Base-by-base conservation (phyloP, 2,888 invertebrate species). In the Gandaritis pyraliata region DNA sequence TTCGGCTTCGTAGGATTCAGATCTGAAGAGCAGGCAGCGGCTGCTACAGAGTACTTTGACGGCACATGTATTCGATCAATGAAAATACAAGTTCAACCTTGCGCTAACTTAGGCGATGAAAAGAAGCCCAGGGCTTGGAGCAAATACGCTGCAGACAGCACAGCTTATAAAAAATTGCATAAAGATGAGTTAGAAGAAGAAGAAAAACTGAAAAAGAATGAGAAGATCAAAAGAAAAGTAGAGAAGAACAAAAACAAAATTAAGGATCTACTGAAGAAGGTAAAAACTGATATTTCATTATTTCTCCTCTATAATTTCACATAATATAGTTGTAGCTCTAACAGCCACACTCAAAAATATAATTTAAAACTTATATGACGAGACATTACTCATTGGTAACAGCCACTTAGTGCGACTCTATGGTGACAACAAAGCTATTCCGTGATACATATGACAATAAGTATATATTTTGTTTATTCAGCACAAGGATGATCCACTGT, bases 1-100 rank as follows among this genome's bases (percentile, higher is more conserved):
- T 99, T 99, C 89, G 98, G 96, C 4, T 99, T 99, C 81, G 92
- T 99, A 72, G 99, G 99, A 7, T 99, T 95, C 84, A 95, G 96
- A 78, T 94, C 93, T 18, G 96, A 96, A 65, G 94, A 95, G 50
- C 96, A 97, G 78, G 98, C 98, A 0, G 79, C 94, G 50, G 93
- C 92, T 36, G 99, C 99, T 0, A 92, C 95, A 36, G 92, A 95
- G 15, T 95, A 95, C 78, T 97, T 98, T 71, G 93, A 99, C 86
- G 95, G 96, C 61, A 95, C 97, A 1, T 98, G 94, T 80, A 94
- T 99, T 54, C 96, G 96, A 71, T 96, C 97, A 0, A 95, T 94
- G 76, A 95, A 94, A 88, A 96, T 99, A 65, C 93, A 93, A 72
- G 97, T 98, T 0, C 95, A 97, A 82, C 82, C 90, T 2, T 96